phyloP scores from a whole-genome alignment of 2,797 vertebrate genomes.

The Lepus townsendii region DNA sequence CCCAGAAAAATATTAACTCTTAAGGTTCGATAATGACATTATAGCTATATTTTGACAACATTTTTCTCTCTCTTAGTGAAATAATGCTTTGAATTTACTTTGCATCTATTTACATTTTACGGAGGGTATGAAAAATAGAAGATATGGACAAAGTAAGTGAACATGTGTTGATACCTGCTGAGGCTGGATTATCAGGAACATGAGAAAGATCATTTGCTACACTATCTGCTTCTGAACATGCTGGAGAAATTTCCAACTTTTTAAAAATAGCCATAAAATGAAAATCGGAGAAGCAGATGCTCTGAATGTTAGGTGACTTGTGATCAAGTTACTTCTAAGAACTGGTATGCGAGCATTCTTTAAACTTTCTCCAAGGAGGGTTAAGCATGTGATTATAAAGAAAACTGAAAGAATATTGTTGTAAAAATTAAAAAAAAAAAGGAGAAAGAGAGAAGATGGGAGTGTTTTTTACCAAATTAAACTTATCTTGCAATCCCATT shows the following conservation, averaged over 20 bases:
- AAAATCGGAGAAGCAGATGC: background rate
- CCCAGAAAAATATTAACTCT: slow-evolving; percentile 9
- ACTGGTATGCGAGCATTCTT: background rate
- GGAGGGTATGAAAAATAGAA: background rate
- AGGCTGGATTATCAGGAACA: background rate
- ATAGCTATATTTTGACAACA: slow-evolving; percentile 2
- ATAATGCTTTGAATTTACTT: slow-evolving; percentile 37
- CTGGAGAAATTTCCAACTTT: slow-evolving; percentile 13
- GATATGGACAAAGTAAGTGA: background rate
- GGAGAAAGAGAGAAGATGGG: too few species aligned
- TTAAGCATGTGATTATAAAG: too few species aligned
- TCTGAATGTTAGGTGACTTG: background rate
- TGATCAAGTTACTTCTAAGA: slow-evolving; percentile 1
- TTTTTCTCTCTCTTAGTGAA: slow-evolving; percentile 35
- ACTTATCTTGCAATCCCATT: too few species aligned
- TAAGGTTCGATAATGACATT: slow-evolving; percentile 14
- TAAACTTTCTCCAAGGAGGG: slow-evolving; percentile 2
- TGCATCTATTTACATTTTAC: background rate
- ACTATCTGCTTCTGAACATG: background rate
- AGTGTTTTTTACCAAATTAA: too few species aligned
- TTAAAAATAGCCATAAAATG: background rate
- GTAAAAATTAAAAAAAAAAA: too few species aligned
- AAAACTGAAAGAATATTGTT: too few species aligned
- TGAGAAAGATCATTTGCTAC: background rate
- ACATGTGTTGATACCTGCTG: background rate